Conservation (phyloP, 23 tunicate genomes). For the Clavelina lepadiformis region DNA sequence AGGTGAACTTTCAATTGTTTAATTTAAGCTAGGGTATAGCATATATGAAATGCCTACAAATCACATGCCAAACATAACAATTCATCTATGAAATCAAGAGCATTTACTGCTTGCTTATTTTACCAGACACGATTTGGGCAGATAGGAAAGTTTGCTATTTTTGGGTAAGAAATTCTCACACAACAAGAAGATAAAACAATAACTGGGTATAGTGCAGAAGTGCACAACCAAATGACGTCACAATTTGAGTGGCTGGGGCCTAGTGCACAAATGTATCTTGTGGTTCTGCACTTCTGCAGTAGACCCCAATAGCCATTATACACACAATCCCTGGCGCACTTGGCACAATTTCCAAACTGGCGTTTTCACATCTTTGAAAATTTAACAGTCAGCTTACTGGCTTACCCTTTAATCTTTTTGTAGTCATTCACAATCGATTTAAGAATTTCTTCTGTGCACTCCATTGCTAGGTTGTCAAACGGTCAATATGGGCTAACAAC, state of each 20-base stretch:
- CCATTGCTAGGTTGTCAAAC: no score
- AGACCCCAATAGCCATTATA: not conserved
- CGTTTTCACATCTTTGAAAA: no score
- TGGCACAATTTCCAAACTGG: no score
- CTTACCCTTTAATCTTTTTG: slow-evolving; percentile 50
- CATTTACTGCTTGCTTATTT: no score
- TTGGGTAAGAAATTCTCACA: no score
- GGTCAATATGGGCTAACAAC: no score
- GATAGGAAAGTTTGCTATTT: no score
- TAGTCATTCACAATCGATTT: slow-evolving; percentile 62
- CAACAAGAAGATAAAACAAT: not conserved
- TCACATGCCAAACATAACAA: slow-evolving; percentile 7
- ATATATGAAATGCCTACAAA: not conserved
- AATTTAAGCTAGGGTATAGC: not conserved
- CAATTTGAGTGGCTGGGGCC: no score
- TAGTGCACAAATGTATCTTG: not conserved
- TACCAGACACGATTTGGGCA: no score
- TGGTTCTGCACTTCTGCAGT: not conserved
- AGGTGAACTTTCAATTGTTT: not conserved
- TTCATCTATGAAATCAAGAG: not conserved
- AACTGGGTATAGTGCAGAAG: not conserved
- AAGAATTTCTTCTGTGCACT: slow-evolving; percentile 51
- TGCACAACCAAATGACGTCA: not conserved
- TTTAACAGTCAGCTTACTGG: not conserved
- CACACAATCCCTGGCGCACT: no score